Evolutionary conservation across 2,113 vertebrate genomes (phyloP), one percentile per base, ranked within the genome.

Genomic region (Zootoca vivipara): DNA sequence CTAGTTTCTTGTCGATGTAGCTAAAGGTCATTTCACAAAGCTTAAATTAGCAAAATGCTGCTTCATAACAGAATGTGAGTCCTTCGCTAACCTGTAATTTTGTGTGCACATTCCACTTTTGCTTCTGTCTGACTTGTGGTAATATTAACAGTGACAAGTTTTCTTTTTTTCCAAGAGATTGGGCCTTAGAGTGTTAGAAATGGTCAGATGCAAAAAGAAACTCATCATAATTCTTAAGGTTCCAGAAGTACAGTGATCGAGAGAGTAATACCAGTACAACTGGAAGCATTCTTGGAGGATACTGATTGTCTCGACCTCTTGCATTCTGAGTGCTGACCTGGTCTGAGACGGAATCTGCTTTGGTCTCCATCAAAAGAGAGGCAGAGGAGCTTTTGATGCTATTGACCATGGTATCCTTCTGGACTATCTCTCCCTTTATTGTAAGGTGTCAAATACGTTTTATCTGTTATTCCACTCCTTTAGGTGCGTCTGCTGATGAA

Each of bases 401-500:
- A 62, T 62, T 62, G 58, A 5, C 58, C 18, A 62, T 62, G 5
- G 58, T 62, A 62, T 62, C 58, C 58, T 62, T 5, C 58, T 62
- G 58, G 58, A 62, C 58, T 8, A 20, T 20, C 58, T 62, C 58
- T 52, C 46, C 0, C 46, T 52, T 52, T 10, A 52, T 52, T 52
- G 46, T 9, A 52, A 52, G 46, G 12, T 52, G 20, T 56, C n/a
- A 52, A 16, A n/a, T 22, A 40, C 1, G 46, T 33, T 35, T 77
- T 78, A 33, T 20, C 2, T 58, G 33, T 81, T 26, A 22, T 62
- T 79, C 20, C 38, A 7, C 4, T 52, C 26, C 10, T 83, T n/a
- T 95, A 99, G 99, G 97, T 99, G 74, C 98, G 99, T 35, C 94
- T 99, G 5, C 90, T 98, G 87, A 99, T 99, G 99, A 99, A 99